Evolutionary conservation across 2,888 invertebrate species (phyloP), one percentile per base, ranked within the genome.

Genomic region (Flexamia atlantica): DNA sequence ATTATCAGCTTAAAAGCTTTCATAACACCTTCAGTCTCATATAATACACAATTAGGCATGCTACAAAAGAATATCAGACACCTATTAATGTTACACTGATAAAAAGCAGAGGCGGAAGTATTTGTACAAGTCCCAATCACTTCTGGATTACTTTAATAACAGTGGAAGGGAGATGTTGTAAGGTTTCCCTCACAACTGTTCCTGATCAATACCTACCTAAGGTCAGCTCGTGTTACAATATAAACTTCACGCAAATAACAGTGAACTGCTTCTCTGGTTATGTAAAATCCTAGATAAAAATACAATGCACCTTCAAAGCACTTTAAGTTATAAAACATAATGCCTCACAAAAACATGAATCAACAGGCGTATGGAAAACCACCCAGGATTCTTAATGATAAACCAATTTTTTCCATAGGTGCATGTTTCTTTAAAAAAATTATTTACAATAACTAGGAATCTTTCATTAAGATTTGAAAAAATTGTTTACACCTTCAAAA

Each of bases 1-100:
- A 23, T 79, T 79, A 79, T 57, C 79, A 57, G 53, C 79, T 79
- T 79, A 79, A 30, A n/a, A 36, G 57, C 25, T 64, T 64, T 23
- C 30, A 14, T 28, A 12, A 64, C 64, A 64, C 2, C 25, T 64
- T 28, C 5, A 28, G 28, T 30, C 64, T 1, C 30, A 30, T 28
- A 17, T 64, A 30, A 64, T 14, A 30, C 64, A 28, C 30, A 9
- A 12, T 14, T 30, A 53, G 5, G 7, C 17, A 14, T 46, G 46
- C 9, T 14, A 14, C 30, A 4, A 5, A 14, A 28, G 64, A 20
- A 30, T 30, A 17, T 9, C 64, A 57, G 57, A 17, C 46, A 46
- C 46, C n/a, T n/a, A 17, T 36, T 36, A 4, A 36, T 57, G 20
- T 57, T 17, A 14, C 7, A n/a, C n/a, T n/a, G n/a, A n/a, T n/a